phyloP scores from a whole-genome alignment of 2,888 invertebrate genomes.

The Fragum sueziense region DNA sequence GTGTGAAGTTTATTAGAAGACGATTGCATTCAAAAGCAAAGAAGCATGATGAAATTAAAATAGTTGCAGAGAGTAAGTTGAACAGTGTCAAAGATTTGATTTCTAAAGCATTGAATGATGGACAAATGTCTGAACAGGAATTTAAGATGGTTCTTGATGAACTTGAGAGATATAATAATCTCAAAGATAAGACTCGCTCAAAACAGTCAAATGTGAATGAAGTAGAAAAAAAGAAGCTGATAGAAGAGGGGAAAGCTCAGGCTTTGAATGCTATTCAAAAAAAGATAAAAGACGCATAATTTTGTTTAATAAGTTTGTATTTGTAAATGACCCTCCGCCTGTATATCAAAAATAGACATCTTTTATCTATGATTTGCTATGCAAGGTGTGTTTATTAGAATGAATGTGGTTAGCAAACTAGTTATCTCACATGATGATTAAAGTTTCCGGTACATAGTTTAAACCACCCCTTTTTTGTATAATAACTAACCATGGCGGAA shows the following conservation, averaged over 20 bases:
- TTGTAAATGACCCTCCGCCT: no score
- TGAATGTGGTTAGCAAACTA: no score
- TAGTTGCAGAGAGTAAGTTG: slow-evolving; percentile 26
- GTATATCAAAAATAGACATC: no score
- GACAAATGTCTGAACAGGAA: slow-evolving; percentile 31
- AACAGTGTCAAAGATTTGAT: slow-evolving; percentile 35
- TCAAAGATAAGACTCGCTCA: slow-evolving; percentile 19
- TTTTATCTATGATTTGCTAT: no score
- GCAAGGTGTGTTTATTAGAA: no score
- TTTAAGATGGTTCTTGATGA: slow-evolving; percentile 34
- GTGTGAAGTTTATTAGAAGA: slow-evolving; percentile 28
- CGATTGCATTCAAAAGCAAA: slow-evolving; percentile 22
- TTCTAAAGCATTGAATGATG: slow-evolving; percentile 33
- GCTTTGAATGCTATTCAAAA: slow-evolving; percentile 18
- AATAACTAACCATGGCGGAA: slow-evolving; percentile 9
- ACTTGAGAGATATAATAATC: slow-evolving; percentile 20
- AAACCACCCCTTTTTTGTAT: slow-evolving; percentile 1
- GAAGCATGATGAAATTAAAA: slow-evolving; percentile 42
- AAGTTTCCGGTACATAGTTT: background rate
- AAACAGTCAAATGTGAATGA: slow-evolving; percentile 22
- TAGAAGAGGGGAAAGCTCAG: slow-evolving; percentile 17
- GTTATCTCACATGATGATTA: no score
- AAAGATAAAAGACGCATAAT: slow-evolving; percentile 9
- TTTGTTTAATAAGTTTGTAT: no score
- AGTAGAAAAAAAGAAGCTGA: slow-evolving; percentile 18